Percentiles rank a stretch among this genome's conserved stretches.
phyloP scores from a whole-genome alignment of 2,797 vertebrate genomes.

The Macroramphosus scolopax region DNA sequence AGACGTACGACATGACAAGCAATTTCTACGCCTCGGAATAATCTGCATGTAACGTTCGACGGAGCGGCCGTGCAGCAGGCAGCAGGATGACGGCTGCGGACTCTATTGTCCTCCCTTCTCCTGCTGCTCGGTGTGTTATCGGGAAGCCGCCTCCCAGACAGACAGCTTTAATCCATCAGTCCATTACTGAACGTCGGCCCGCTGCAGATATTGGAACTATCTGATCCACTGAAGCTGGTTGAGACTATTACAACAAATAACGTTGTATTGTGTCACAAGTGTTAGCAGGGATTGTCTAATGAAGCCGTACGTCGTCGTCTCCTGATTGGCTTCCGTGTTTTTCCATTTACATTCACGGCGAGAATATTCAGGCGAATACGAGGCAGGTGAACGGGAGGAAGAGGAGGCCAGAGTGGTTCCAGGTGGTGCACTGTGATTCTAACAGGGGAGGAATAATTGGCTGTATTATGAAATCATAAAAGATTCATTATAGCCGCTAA shows the following conservation, averaged over 20 bases:
- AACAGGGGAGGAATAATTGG: constrained; percentile 69
- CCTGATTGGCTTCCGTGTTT: constrained; percentile 36
- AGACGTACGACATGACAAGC: constrained; percentile 15
- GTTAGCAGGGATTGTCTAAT: constrained; percentile 17
- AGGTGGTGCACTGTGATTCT: constrained; percentile 69
- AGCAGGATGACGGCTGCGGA: constrained; percentile 9
- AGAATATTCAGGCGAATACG: constrained; percentile 58
- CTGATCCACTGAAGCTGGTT: constrained; percentile 26
- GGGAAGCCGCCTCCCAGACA: constrained; percentile 26
- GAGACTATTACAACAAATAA: constrained; percentile 20
- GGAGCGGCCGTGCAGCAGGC: constrained; percentile 4
- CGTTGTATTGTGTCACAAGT: constrained; percentile 16
- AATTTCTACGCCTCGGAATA: constrained; percentile 17
- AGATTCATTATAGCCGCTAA: constrained; percentile 69
- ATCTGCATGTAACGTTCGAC: constrained; percentile 4
- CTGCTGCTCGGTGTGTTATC: constrained; percentile 16
- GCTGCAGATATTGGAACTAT: constrained; percentile 18
- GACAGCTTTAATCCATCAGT: constrained; percentile 54
- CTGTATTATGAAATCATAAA: constrained; percentile 76
- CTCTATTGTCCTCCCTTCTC: constrained; percentile 15
- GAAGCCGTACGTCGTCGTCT: constrained; percentile 20
- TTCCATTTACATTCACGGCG: constrained; percentile 61
- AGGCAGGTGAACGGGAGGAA: constrained; percentile 62
- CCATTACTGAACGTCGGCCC: constrained; percentile 35
- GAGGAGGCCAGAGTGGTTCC: constrained; percentile 69